Base-by-base conservation (phyloP, 2,888 invertebrate species). In the Leptinotarsa tumamoca region DNA sequence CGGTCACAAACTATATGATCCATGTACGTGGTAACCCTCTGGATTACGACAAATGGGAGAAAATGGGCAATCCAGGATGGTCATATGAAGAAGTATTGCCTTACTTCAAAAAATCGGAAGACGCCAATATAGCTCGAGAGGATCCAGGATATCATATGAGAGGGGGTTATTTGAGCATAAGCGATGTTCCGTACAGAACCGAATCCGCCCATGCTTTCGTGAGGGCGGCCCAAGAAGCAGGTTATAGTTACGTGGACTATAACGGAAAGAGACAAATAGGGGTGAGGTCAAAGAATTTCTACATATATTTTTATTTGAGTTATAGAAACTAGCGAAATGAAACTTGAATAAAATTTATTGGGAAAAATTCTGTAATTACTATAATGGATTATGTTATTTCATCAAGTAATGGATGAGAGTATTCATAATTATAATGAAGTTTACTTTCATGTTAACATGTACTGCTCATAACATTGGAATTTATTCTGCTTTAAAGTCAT, bases 31-130 rank as follows among this genome's bases (percentile, higher is more conserved):
- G 92, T 0, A 90, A 92, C 84, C 91, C 90, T 2, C 87, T 89
- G 13, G 95, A 96, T 84, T 96, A 94, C 88, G 93, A 96, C 83
- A 88, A 90, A 43, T 95, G 92, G 92, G 90, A 89, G 67, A 85
- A 84, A n/a, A 83, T 89, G 71, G 92, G 91, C 10, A 90, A 90
- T 78, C 86, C 87, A 4, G 92, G 92, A 4, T 92, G 92, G 92
- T 84, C 86, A 4, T 89, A 86, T 82, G 79, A 87, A 63, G 88
- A 88, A 4, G 88, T 91, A 0, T 84, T 91, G 10, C 90, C 87
- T 0, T 88, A 88, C 78, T 89, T 88, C 77, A 82, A 85, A 68
- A 88, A 87, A 82, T 84, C 87, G 3, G 89, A 89, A 82, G 86
- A 87, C 73, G 82, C 83, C 14, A 87, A 86, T 78, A 82, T 87